These are phyloP conservation scores for Knipowitschia caucasica DNA, from an alignment of 2,797 vertebrate genomes.

Conservation along the genomic window DNA sequence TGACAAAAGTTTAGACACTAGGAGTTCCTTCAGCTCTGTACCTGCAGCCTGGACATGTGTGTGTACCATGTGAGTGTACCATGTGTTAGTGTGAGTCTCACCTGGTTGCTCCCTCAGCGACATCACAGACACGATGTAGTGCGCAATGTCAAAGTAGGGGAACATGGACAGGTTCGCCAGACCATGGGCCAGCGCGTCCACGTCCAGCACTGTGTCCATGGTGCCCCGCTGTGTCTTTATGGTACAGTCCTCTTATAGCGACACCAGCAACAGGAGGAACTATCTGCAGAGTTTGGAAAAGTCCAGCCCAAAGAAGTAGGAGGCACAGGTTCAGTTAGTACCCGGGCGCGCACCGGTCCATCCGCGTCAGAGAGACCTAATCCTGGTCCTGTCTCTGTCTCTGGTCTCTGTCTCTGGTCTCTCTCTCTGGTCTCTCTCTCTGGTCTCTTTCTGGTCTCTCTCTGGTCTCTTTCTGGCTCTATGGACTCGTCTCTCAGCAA, in stretches of 20 bases:
- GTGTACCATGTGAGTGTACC: neutral
- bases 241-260: neutral
- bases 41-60: neutral
- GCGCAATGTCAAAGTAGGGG: conserved; percentile 91
- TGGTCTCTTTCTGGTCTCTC: too few species aligned
- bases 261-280: neutral
- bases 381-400: conserved; percentile 27
- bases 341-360: conserved; percentile 35
- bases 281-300: conserved; percentile 6
- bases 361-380: conserved; percentile 23
- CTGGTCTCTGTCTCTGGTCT: conserved; percentile 1
- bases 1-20: too few species aligned
- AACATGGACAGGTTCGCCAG: conserved; percentile 88
- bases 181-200: conserved; percentile 76
- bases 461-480: neutral
- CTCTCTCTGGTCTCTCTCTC: conserved; percentile 22
- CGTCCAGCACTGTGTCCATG: conserved; percentile 61
- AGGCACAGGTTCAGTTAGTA: conserved; percentile 52
- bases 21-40: neutral
- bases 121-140: conserved; percentile 89
- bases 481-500: conserved; percentile 35
- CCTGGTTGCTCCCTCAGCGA: conserved; percentile 86
- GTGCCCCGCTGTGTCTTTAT: neutral
- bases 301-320: neutral
- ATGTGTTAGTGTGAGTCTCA: conserved; percentile 54